Base-by-base conservation (phyloP, 2,113 vertebrate species). In the Osmerus eperlanus region DNA sequence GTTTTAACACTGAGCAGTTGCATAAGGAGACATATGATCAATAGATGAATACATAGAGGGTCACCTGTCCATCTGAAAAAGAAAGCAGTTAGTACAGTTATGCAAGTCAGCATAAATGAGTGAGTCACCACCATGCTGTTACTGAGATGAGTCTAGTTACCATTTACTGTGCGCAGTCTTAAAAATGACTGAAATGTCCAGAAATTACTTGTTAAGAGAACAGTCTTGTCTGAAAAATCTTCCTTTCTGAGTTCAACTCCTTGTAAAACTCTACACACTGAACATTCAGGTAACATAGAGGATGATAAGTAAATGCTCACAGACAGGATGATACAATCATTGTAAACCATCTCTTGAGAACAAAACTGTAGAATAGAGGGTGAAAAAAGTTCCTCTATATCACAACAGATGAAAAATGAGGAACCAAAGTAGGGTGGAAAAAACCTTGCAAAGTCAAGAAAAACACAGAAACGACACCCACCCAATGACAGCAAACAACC, bases 1-100 rank as follows among this genome's bases (percentile, higher is more conserved):
- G 41, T 77, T 55, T 66, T 66, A 65, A 21, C 68, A 80, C 72
- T 65, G 55, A 76, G 71, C 63, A 68, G 32, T 76, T 69, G 65
- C 65, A 85, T 23, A 18, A 63, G 69, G 59, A 71, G 67, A 75
- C 4, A 0, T 23, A 12, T 41, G 68, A 14, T 65, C 16, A 19
- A 51, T 41, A 47, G 64, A 36, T 64, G 23, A 29, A 18, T 3
- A 64, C 25, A 55, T 2, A 6, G 25, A 25, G 32, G 15, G 25
- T 18, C 5, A 16, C 61, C 61, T 64, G 62, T 64, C 62, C 62
- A 64, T 8, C 29, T 64, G 62, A 64, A 64, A 64, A 60, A 32
- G 9, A 64, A 36, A 32, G 61, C 9, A 32, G 12, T 16, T 64
- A 3, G 29, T 32, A 36, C 62, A 64, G 25, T 15, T 64, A 64